A percentile compares a stretch with the other conserved stretches of the same genome.
phyloP scores from a whole-genome alignment of 2,113 vertebrate species.

The Falcunculus frontatus region DNA sequence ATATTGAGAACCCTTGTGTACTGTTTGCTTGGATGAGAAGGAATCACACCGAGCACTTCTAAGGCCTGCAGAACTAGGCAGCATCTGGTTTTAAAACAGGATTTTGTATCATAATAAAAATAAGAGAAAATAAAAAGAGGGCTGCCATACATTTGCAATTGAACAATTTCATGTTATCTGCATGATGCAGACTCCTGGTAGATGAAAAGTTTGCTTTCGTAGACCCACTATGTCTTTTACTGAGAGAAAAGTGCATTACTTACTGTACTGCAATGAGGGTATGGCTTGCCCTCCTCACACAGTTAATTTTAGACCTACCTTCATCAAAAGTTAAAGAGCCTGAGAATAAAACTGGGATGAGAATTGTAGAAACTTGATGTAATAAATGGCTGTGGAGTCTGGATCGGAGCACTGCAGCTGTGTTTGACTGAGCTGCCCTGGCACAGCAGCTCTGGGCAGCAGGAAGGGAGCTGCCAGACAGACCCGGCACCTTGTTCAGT shows the following conservation, averaged over 20 bases:
- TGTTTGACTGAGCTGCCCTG: neutral
- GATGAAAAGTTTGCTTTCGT: neutral
- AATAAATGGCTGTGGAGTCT: neutral
- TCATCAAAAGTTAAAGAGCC: neutral
- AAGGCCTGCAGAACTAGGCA: neutral
- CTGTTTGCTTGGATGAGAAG: neutral
- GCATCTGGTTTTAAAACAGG: neutral
- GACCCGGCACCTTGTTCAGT: neutral
- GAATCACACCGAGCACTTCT: neutral
- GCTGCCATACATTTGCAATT: neutral
- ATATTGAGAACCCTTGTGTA: neutral
- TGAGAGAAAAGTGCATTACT: neutral
- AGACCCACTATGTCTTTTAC: neutral
- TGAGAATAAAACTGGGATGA: neutral
- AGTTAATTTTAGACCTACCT: neutral
- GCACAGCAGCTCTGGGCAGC: neutral
- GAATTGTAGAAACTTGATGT: neutral
- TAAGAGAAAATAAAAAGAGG: neutral
- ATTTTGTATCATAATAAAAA: neutral
- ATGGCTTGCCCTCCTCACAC: neutral
- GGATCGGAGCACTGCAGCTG: accelerated
- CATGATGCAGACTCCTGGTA: neutral
- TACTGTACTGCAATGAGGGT: neutral
- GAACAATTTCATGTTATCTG: neutral
- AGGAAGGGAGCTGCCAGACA: neutral